Percentiles rank a stretch among this genome's conserved stretches.
These are phyloP conservation scores for Cataglyphis cursor DNA, from an alignment of 2,888 invertebrate genomes.

Conservation along the genomic window DNA sequence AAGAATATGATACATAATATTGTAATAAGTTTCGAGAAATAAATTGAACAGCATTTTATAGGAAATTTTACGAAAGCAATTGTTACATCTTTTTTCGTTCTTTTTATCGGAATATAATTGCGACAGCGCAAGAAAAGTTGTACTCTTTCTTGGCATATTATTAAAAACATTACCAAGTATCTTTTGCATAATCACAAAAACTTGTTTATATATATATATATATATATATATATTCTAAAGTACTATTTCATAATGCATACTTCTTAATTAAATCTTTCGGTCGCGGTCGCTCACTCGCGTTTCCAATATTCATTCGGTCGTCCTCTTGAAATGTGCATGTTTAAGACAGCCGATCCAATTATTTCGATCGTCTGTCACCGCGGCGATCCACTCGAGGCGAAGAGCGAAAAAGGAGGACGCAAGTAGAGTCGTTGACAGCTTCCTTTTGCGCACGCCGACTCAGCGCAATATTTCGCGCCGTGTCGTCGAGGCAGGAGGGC, in stretches of 20 bases:
- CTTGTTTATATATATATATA: conserved; percentile 21
- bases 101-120: conserved; percentile 38
- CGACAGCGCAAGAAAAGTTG: conserved; percentile 26
- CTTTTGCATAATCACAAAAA: conserved; percentile 36
- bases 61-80: conserved; percentile 34
- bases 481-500: conserved; percentile 16
- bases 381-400: conserved; percentile 39
- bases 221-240: conserved; percentile 21
- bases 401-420: conserved; percentile 32
- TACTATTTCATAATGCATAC: neutral
- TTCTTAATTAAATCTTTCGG: conserved; percentile 27
- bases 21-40: conserved; percentile 24
- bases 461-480: conserved; percentile 66
- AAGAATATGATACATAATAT: conserved; percentile 15
- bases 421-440: conserved; percentile 48
- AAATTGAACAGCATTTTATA: conserved; percentile 16
- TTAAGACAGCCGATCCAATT: conserved; percentile 57
- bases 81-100: conserved; percentile 29
- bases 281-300: conserved; percentile 7
- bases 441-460: conserved; percentile 45
- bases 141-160: conserved; percentile 12
- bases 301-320: conserved; percentile 42
- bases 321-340: conserved; percentile 48
- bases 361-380: conserved; percentile 61
- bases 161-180: conserved; percentile 29